phyloP scores from a whole-genome alignment of 2,113 vertebrate genomes.

The Cebus imitator region DNA sequence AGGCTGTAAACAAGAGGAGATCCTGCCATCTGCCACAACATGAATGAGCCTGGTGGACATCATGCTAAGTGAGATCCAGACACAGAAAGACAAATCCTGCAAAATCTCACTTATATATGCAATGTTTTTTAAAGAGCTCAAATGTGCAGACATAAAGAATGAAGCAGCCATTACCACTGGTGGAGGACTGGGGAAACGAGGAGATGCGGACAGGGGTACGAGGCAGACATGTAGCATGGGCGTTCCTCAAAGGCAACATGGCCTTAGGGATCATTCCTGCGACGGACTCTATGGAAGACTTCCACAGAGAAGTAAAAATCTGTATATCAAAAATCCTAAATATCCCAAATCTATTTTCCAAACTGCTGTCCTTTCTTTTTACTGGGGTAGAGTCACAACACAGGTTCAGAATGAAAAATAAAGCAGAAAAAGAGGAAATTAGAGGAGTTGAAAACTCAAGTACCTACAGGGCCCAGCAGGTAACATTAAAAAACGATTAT shows the following conservation, averaged over 20 bases:
- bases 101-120: background rate
- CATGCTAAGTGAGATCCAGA: background rate
- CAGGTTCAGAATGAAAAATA: too few species aligned
- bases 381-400: background rate
- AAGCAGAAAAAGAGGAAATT: background rate
- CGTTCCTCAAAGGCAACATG: background rate
- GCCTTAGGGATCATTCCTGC: background rate
- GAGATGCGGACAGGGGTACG: background rate
- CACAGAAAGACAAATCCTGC: background rate
- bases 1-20: background rate
- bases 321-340: accelerated
- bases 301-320: background rate
- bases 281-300: accelerated
- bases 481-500: background rate
- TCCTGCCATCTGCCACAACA: background rate
- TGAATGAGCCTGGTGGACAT: background rate
- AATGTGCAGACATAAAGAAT: background rate
- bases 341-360: background rate
- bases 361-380: background rate
- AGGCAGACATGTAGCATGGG: background rate
- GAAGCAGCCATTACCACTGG: background rate
- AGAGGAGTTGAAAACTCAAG: too few species aligned
- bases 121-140: background rate
- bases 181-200: background rate
- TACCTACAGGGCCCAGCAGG: too few species aligned